phyloP scores from a whole-genome alignment of 1,140 invertebrate genomes.

The Mycetomoellerius zeteki region DNA sequence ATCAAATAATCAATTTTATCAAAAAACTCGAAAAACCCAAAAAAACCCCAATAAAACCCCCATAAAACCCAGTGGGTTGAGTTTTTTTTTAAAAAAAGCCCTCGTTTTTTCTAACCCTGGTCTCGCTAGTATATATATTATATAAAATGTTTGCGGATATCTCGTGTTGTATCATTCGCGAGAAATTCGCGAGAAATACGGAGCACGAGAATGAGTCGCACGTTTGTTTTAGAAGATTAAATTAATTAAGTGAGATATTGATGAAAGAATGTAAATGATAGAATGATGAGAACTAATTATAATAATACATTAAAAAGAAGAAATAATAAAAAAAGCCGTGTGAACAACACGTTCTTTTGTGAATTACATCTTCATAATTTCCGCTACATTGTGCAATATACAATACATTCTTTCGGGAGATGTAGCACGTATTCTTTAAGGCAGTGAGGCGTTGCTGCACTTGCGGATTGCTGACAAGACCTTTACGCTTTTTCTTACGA shows the following conservation, averaged over 20 bases:
- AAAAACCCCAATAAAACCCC: too few species aligned
- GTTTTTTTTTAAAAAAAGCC: too few species aligned
- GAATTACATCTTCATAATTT: not conserved
- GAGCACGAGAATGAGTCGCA: not conserved
- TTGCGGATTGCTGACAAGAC: conserved; percentile 36
- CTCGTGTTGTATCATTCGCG: not conserved
- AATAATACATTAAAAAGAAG: not conserved
- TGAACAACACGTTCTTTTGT: not conserved
- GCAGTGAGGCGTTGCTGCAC: conserved; percentile 33
- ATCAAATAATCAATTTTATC: too few species aligned
- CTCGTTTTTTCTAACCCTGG: too few species aligned
- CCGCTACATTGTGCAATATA: not conserved
- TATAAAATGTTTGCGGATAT: not conserved
- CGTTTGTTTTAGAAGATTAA: not conserved
- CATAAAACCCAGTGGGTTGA: too few species aligned
- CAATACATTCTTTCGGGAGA: not conserved
- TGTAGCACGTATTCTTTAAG: not conserved
- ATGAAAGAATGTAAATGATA: not conserved
- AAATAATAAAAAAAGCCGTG: not conserved
- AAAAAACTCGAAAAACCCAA: too few species aligned
- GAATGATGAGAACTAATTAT: not conserved
- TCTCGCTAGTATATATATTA: not conserved
- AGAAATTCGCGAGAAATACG: not conserved
- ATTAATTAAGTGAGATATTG: conserved; percentile 4
- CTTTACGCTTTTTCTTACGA: conserved; percentile 48